Percentiles rank a stretch among this genome's conserved stretches.
Conservation (phyloP, 2,797 vertebrate genomes). For the Rhadinocentrus ornatus region DNA sequence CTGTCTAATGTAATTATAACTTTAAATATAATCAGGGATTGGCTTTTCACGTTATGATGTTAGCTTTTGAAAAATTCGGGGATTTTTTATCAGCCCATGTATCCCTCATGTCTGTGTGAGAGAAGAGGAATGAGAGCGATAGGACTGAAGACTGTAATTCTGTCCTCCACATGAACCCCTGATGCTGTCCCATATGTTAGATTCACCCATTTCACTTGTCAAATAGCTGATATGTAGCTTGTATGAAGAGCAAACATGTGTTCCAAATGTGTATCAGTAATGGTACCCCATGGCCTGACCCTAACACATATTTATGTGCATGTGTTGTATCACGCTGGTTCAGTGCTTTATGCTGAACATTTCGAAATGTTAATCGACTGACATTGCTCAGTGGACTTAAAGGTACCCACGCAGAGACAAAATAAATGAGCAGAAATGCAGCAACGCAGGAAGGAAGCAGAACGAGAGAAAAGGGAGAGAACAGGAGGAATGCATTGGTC, state of each 20-base stretch:
- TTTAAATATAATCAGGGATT: constrained; percentile 27
- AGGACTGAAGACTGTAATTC: constrained; percentile 58
- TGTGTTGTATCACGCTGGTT: constrained; percentile 2
- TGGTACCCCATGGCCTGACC: constrained; percentile 61
- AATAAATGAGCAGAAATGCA: constrained; percentile 41
- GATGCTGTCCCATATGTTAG: constrained; percentile 74
- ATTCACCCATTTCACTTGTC: constrained; percentile 73
- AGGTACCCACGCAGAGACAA: constrained; percentile 31
- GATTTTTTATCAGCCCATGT: constrained; percentile 18
- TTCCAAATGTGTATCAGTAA: constrained; percentile 70
- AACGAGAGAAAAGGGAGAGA: constrained; percentile 27
- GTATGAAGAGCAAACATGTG: constrained; percentile 73
- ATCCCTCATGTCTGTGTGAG: constrained; percentile 13
- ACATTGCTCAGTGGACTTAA: constrained; percentile 24
- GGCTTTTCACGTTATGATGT: constrained; percentile 33
- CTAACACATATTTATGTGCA: constrained; percentile 49
- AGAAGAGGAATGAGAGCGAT: constrained; percentile 26
- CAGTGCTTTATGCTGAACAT: constrained; percentile 50
- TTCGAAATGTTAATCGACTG: constrained; percentile 38
- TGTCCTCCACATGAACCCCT: constrained; percentile 77
- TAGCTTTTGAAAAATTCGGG: constrained; percentile 39
- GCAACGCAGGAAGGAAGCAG: constrained; percentile 49
- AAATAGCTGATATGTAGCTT: constrained; percentile 69
- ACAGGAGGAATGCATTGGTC: constrained; percentile 72
- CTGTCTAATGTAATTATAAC: constrained; percentile 31